Evolutionary conservation across 2,797 vertebrate genomes (phyloP).

Genomic region (Silurus aristotelis): DNA sequence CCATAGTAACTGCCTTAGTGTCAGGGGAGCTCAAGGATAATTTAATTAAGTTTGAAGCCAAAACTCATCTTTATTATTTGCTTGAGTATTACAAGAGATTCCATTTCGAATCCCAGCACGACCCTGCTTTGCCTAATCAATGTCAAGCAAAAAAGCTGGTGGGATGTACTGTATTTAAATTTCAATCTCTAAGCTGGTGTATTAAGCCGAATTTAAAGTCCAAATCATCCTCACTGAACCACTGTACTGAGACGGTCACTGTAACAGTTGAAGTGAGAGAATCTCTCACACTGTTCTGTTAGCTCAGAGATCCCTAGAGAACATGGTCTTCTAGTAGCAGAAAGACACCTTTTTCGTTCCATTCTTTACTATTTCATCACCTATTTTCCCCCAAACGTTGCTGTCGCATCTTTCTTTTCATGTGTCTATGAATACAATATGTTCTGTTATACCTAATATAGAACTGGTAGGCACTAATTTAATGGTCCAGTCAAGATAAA

Average conservation of each 20-base stretch:
- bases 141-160: slow-evolving; percentile 15
- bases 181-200: slow-evolving; percentile 30
- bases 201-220: slow-evolving; percentile 9
- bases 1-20: slow-evolving; percentile 47
- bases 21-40: slow-evolving; percentile 40
- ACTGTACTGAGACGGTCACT: slow-evolving; percentile 5
- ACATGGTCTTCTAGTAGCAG: slow-evolving; percentile 4
- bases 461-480: background rate
- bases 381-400: background rate
- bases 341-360: background rate
- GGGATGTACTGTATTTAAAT: slow-evolving; percentile 25
- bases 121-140: slow-evolving; percentile 33
- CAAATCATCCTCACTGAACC: slow-evolving; percentile 19
- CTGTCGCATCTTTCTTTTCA: background rate
- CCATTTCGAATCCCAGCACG: slow-evolving; percentile 31
- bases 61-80: slow-evolving; percentile 53
- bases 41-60: slow-evolving; percentile 47
- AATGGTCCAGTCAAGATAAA: background rate
- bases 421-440: background rate
- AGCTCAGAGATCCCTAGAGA: slow-evolving; percentile 9
- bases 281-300: slow-evolving; percentile 20
- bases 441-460: background rate
- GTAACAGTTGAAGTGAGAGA: slow-evolving; percentile 8
- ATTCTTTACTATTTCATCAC: background rate
- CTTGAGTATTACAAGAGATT: slow-evolving; percentile 41